Evolutionary conservation across 2,113 vertebrate species (phyloP), one percentile per base, ranked within the genome.

Genomic region (Ochotona princeps): DNA sequence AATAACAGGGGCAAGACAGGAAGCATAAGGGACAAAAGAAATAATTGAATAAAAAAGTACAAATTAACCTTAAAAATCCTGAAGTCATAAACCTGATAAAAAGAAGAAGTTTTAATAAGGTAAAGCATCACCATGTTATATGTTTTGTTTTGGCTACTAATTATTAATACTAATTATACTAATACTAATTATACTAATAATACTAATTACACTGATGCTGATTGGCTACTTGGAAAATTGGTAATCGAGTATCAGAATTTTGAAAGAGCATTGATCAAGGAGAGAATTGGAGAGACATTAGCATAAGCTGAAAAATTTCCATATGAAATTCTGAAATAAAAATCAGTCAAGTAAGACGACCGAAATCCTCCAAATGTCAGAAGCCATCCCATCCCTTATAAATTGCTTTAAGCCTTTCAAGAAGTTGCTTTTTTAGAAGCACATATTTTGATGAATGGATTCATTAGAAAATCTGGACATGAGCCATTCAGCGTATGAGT

Each of bases 261-360:
- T 92, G 63, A 54, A 82, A 87, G 89, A 92, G 13, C 47, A 83
- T 78, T 70, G 44, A 88, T 30, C 63, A 15, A 65, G 57, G 76
- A 94, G 25, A 92, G 65, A 96, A 61, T 75, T 86, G 75, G 73
- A 87, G 74, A 82, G 54, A 49, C 13, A 80, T 93, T 49, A 72
- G 61, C 28, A 76, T 61, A 76, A 95, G 49, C 38, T 38, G 49
- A 86, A 95, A 74, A 80, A 49, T 94, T 89, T 89, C 25, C 38
- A 38, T 92, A 75, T 76, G 92, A 80, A 87, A 87, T 72, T 92
- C 76, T 65, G 66, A 80, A 90, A 73, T 79, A 79, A 65, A 93
- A 94, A 85, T 74, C 47, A 82, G 54, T 70, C 21, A 87, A 35
- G n/a, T 79, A 92, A 90, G 70, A 75, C 38, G 92, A 47, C 32